These are phyloP conservation scores for Allophyes oxyacanthae DNA, from an alignment of 2,888 invertebrate genomes.

Conservation along the genomic window DNA sequence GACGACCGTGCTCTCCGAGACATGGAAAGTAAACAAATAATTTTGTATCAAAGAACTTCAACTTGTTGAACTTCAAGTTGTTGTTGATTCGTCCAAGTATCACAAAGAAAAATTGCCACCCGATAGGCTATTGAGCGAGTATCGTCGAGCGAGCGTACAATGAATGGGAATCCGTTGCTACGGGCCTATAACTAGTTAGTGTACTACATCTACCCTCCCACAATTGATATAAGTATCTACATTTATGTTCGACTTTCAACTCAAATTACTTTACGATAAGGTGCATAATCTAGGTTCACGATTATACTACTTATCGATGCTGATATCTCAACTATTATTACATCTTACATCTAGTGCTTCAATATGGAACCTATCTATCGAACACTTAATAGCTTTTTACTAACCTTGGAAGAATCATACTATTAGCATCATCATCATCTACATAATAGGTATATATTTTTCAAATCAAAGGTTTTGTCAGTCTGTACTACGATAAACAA, in stretches of 20 bases:
- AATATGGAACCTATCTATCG: no score
- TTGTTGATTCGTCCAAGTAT: slow-evolving; percentile 39
- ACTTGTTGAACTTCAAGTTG: slow-evolving; percentile 3
- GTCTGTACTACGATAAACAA: no score
- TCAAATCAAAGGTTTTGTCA: no score
- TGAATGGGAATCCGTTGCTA: slow-evolving; percentile 36
- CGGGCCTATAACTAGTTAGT: not conserved
- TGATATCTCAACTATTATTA: slow-evolving; percentile 21
- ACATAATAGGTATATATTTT: no score
- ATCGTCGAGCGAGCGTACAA: slow-evolving; percentile 24
- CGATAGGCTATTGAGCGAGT: slow-evolving; percentile 24
- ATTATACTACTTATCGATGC: slow-evolving; percentile 20
- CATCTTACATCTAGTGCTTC: no score
- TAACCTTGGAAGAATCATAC: no score
- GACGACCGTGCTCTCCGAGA: no score
- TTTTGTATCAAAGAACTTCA: no score
- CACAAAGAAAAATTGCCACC: slow-evolving; percentile 35
- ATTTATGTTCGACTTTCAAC: slow-evolving; percentile 15
- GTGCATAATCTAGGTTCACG: slow-evolving; percentile 10
- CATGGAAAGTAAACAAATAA: not conserved
- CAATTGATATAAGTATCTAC: slow-evolving; percentile 7
- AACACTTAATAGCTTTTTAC: no score
- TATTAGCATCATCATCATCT: no score
- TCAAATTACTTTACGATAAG: slow-evolving; percentile 10
- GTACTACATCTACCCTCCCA: slow-evolving; percentile 25